Evolutionary conservation across 2,888 invertebrate species (phyloP).

Genomic region (Cybosia mesomella): DNA sequence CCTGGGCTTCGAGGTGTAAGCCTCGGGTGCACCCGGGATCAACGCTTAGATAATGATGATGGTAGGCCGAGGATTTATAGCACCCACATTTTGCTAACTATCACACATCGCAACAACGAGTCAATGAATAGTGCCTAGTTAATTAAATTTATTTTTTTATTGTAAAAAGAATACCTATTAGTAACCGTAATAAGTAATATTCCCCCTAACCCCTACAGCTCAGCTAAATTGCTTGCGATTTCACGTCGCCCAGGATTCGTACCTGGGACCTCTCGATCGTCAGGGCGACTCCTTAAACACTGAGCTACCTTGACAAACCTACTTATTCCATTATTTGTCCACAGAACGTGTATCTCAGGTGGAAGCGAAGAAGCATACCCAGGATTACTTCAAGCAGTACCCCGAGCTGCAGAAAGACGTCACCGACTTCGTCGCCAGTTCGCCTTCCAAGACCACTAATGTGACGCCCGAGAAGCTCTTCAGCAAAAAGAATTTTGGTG

Average conservation of each 20-base stretch:
- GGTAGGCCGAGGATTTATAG: neutral
- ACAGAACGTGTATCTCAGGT: constrained; percentile 33
- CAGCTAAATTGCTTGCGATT: too few species aligned
- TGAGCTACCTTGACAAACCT: too few species aligned
- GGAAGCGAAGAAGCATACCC: constrained; percentile 21
- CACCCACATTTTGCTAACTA: neutral
- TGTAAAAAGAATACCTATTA: too few species aligned
- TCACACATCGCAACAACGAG: neutral
- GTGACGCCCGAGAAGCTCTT: constrained; percentile 63
- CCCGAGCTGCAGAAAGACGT: constrained; percentile 58
- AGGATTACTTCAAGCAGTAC: constrained; percentile 43
- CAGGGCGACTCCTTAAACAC: too few species aligned
- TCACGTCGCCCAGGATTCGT: too few species aligned
- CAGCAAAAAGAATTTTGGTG: constrained; percentile 58
- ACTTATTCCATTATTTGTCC: constrained; percentile 2
- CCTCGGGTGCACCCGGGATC: too few species aligned
- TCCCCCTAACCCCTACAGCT: too few species aligned
- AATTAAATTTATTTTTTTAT: too few species aligned
- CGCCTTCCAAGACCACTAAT: constrained; percentile 46
- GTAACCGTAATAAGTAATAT: too few species aligned
- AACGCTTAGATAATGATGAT: too few species aligned
- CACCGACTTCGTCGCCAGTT: constrained; percentile 56
- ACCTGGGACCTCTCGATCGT: too few species aligned
- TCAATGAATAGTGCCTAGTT: neutral
- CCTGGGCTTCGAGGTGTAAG: too few species aligned